These are phyloP conservation scores for Pilophorus perplexus DNA, from an alignment of 2,888 invertebrate genomes.

Conservation along the genomic window DNA sequence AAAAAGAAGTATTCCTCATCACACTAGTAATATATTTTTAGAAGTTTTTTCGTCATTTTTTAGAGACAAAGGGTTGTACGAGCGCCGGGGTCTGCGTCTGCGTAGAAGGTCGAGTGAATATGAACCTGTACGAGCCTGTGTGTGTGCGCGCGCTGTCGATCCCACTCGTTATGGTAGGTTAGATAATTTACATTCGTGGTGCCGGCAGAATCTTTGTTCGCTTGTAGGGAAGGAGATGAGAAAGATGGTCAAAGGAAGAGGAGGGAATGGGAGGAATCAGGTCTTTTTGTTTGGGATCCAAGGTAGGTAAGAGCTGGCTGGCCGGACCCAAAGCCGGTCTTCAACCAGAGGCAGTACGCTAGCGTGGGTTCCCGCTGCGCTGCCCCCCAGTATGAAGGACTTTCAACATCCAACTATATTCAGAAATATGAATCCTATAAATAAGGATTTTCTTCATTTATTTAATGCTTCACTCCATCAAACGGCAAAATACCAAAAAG, in stretches of 20 bases:
- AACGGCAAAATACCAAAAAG: too few relatives aligned
- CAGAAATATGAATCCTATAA: too few relatives aligned
- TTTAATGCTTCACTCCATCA: too few relatives aligned
- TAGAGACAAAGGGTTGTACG: slow-evolving; percentile 22
- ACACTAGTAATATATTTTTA: slow-evolving; percentile 9
- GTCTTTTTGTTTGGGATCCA: slow-evolving; percentile 2
- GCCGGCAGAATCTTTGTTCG: slow-evolving; percentile 30
- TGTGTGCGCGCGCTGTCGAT: slow-evolving; percentile 20
- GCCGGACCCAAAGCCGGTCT: not conserved
- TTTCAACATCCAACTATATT: too few relatives aligned
- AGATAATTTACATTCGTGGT: slow-evolving; percentile 31
- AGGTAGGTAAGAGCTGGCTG: slow-evolving; percentile 3
- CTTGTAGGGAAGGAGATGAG: slow-evolving; percentile 16
- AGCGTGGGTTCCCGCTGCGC: too few relatives aligned
- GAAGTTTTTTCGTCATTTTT: slow-evolving; percentile 2
- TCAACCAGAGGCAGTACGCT: too few relatives aligned
- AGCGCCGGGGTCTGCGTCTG: not conserved
- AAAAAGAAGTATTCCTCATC: not conserved
- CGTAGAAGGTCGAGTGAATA: not conserved
- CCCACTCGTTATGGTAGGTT: slow-evolving; percentile 30
- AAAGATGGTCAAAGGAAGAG: too few relatives aligned
- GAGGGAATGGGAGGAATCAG: not conserved
- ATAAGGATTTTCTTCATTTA: too few relatives aligned
- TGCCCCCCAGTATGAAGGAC: too few relatives aligned
- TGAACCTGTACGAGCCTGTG: not conserved